Evolutionary conservation across 2,797 vertebrate species (phyloP).

Genomic region (Rallus crepitans): DNA sequence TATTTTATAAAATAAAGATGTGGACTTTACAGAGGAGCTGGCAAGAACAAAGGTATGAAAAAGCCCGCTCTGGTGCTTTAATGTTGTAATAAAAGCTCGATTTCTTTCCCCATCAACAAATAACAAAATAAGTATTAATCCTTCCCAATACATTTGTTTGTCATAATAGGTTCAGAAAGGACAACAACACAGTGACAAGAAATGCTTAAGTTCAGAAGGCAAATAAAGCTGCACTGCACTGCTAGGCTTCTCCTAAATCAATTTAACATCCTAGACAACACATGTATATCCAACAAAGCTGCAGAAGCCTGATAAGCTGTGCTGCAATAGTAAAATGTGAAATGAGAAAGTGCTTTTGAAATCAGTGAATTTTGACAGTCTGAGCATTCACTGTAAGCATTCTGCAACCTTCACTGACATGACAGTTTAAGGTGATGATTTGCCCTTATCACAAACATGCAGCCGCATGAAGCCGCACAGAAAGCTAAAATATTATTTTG

Average conservation of each 20-base stretch:
- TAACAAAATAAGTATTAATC: neutral
- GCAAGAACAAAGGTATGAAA: slow-evolving; percentile 6
- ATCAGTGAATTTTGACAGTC: neutral
- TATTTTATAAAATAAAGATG: slow-evolving; percentile 40
- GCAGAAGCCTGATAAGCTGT: neutral
- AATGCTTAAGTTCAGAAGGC: neutral
- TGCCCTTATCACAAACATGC: slow-evolving; percentile 39
- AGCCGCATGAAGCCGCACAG: neutral
- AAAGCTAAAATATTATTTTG: neutral
- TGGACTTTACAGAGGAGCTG: neutral
- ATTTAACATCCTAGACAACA: neutral
- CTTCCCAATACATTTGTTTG: neutral
- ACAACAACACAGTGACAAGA: neutral
- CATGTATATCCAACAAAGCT: neutral
- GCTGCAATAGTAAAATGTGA: neutral
- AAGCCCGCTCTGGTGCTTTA: neutral
- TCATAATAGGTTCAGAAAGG: neutral
- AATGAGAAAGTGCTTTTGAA: slow-evolving; percentile 6
- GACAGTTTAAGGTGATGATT: slow-evolving; percentile 10
- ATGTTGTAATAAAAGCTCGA: neutral
- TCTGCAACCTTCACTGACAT: neutral
- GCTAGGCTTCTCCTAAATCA: neutral
- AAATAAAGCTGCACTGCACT: neutral
- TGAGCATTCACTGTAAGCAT: neutral
- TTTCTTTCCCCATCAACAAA: neutral